A percentile compares a stretch with the other conserved stretches of the same genome.
These are phyloP conservation scores for Netelia inedita DNA, from an alignment of 2,888 invertebrate species.

Conservation along the genomic window DNA sequence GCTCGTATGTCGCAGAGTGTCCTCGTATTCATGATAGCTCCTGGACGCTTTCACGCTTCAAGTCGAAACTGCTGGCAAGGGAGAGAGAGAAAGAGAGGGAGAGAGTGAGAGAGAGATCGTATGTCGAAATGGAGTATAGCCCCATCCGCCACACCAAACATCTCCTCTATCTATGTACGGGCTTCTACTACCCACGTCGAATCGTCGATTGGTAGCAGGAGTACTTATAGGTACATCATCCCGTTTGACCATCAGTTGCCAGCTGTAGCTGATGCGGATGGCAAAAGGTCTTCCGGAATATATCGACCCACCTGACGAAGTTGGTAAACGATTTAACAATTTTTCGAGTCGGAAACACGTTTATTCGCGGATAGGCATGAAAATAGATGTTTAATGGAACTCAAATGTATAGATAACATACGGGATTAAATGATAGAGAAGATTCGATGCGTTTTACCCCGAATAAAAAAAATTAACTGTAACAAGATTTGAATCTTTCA, in stretches of 20 bases:
- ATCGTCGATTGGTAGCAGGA: background rate
- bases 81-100: background rate
- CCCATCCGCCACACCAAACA: background rate
- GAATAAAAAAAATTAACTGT: too few species aligned
- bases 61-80: constrained; percentile 1
- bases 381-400: background rate
- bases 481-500: too few species aligned
- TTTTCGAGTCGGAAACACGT: background rate
- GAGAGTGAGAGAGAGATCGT: background rate
- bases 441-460: background rate
- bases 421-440: background rate
- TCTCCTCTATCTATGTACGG: background rate
- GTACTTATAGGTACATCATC: background rate
- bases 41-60: background rate
- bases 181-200: background rate
- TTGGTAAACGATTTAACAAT: background rate
- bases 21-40: constrained; percentile 30
- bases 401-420: background rate
- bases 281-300: background rate
- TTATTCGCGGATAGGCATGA: background rate
- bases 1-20: constrained; percentile 22
- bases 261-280: background rate
- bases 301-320: background rate
- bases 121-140: background rate
- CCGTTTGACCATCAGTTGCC: background rate